A percentile compares a stretch with the other conserved stretches of the same genome.
Evolutionary conservation across 2,113 vertebrate genomes (phyloP).

Genomic region (Falcunculus frontatus): DNA sequence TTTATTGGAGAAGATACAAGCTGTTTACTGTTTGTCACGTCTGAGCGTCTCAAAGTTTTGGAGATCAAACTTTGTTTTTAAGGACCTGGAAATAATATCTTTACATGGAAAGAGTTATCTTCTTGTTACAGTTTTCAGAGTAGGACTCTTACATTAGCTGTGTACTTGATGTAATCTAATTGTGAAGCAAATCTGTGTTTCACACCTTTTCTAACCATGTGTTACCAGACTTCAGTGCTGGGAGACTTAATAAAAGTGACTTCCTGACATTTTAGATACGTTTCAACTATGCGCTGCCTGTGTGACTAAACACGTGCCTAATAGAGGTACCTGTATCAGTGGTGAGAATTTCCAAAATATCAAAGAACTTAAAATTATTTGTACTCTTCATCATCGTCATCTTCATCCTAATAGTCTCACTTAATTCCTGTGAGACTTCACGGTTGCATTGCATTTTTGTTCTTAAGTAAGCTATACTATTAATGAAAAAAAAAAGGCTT

Average conservation of each 20-base stretch:
- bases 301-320: neutral
- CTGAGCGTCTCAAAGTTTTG: neutral
- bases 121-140: neutral
- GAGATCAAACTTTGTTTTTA: neutral
- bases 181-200: neutral
- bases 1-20: neutral
- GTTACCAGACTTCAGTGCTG: neutral
- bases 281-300: neutral
- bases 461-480: neutral
- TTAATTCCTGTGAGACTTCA: neutral
- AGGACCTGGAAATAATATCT: neutral
- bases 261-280: neutral
- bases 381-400: neutral
- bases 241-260: neutral
- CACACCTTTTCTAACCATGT: neutral
- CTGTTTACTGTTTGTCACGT: neutral
- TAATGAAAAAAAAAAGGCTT: neutral
- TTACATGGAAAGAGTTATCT: neutral
- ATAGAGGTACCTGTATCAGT: neutral
- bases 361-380: neutral
- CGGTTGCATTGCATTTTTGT: neutral
- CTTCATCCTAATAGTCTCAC: neutral
- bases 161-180: neutral
- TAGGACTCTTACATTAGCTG: neutral
- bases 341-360: neutral